Conservation (phyloP, 2,113 vertebrate genomes). For the Brachyhypopomus occidentalis region DNA sequence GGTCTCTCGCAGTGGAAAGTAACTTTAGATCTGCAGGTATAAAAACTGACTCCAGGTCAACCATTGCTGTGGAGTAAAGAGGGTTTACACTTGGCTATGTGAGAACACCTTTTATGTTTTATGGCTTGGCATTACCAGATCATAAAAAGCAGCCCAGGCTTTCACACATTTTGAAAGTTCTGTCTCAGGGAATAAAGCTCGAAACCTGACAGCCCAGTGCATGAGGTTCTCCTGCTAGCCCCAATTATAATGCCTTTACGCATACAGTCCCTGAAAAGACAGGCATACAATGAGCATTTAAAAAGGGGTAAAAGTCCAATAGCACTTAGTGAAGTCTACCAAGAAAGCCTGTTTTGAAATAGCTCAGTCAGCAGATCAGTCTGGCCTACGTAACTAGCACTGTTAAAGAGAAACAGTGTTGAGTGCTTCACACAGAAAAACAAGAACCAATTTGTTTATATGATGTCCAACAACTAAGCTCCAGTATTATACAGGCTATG, state of each 20-base stretch:
- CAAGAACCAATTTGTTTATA: background rate
- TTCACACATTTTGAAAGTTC: slow-evolving; percentile 19
- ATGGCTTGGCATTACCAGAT: slow-evolving; percentile 29
- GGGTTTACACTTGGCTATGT: slow-evolving; percentile 23
- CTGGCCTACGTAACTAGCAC: background rate
- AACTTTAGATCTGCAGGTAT: slow-evolving; percentile 15
- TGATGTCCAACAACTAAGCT: slow-evolving; percentile 9
- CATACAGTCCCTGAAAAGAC: background rate
- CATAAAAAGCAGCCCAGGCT: slow-evolving; percentile 18
- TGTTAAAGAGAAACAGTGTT: too few relatives aligned
- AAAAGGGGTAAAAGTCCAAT: background rate
- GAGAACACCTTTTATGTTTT: slow-evolving; percentile 38
- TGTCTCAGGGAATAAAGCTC: background rate
- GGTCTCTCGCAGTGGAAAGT: background rate
- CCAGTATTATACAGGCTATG: slow-evolving; percentile 18
- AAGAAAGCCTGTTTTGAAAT: background rate
- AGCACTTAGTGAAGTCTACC: background rate
- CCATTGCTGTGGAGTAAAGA: slow-evolving; percentile 8
- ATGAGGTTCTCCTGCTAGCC: background rate
- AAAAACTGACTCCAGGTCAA: background rate
- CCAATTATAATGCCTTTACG: background rate
- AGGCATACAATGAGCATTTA: background rate
- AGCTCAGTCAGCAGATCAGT: background rate
- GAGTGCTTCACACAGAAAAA: slow-evolving; percentile 9
- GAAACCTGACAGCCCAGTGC: background rate